Conservation (phyloP, 2,113 vertebrate genomes). For the Chloropsis cyanopogon region DNA sequence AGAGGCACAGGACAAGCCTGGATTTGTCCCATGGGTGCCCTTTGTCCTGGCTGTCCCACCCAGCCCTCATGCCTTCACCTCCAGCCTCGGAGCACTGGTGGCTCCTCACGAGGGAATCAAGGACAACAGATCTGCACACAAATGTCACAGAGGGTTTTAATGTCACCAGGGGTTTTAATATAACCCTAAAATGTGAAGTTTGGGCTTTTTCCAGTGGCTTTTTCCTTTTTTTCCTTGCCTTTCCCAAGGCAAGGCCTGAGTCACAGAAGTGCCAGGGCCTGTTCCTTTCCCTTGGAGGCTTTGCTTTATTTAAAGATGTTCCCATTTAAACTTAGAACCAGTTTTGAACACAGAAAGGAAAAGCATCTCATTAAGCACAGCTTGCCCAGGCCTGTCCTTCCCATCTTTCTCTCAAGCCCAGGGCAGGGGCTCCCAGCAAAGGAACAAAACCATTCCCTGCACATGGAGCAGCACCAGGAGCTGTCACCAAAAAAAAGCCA, state of each 20-base stretch:
- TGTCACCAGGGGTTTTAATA: neutral
- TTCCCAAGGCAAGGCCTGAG: neutral
- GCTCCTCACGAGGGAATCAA: neutral
- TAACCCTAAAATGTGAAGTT: accelerated
- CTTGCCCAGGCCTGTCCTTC: neutral
- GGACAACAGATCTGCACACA: neutral
- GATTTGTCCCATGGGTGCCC: neutral
- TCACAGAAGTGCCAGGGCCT: neutral
- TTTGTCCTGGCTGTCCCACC: neutral
- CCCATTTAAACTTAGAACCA: neutral
- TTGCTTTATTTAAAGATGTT: neutral
- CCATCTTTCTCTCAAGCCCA: neutral
- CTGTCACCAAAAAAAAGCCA: neutral
- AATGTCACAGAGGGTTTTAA: neutral
- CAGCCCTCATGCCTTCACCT: neutral
- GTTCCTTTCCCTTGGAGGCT: neutral
- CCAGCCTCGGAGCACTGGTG: neutral
- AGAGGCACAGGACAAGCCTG: neutral
- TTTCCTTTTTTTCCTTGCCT: neutral
- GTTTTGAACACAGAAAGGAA: neutral
- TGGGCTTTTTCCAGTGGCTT: neutral
- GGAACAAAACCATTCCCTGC: neutral
- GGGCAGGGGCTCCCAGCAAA: neutral
- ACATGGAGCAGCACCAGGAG: neutral
- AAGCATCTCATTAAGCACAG: neutral